phyloP scores from a whole-genome alignment of 2,113 vertebrate genomes.

The Ancistrus triradiatus region DNA sequence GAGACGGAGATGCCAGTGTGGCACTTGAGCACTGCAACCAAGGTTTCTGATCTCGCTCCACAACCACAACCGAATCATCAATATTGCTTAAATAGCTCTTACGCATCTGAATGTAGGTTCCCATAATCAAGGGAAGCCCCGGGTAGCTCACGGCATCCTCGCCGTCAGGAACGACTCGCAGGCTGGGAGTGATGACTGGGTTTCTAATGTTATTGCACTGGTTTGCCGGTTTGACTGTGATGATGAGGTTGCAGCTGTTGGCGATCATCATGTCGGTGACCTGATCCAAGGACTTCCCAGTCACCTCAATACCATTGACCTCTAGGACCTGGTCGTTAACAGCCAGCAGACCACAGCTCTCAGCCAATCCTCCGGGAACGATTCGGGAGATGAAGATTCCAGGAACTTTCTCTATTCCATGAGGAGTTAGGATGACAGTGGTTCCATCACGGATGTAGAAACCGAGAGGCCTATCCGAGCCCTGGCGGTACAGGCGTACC shows the following conservation, averaged over 20 bases:
- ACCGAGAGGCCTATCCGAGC: conserved; percentile 77
- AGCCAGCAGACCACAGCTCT: conserved; percentile 80
- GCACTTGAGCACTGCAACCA: background rate
- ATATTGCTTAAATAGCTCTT: conserved; percentile 21
- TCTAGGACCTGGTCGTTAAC: conserved; percentile 84
- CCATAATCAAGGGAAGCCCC: conserved; percentile 43
- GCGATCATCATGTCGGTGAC: conserved; percentile 91
- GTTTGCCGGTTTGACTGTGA: conserved; percentile 83
- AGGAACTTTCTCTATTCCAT: conserved; percentile 77
- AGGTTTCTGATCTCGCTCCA: conserved; percentile 1
- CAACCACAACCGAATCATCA: conserved; percentile 26
- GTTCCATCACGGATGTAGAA: conserved; percentile 83
- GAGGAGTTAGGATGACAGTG: conserved; percentile 75
- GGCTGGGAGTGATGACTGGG: background rate
- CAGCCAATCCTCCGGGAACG: conserved; percentile 79
- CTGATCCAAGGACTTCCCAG: conserved; percentile 80
- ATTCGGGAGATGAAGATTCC: conserved; percentile 86
- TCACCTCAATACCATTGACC: conserved; percentile 83
- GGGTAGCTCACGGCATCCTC: conserved; percentile 27
- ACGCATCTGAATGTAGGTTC: conserved; percentile 5
- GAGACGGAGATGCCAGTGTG: background rate
- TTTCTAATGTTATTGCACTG: conserved; percentile 79
- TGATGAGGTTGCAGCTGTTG: conserved; percentile 82
- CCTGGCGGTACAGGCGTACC: conserved; percentile 75
- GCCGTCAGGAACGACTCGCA: background rate